Percentiles rank a stretch among this genome's conserved stretches.
Conservation (phyloP, 2,113 vertebrate species). For the Hemibagrus wyckioides region DNA sequence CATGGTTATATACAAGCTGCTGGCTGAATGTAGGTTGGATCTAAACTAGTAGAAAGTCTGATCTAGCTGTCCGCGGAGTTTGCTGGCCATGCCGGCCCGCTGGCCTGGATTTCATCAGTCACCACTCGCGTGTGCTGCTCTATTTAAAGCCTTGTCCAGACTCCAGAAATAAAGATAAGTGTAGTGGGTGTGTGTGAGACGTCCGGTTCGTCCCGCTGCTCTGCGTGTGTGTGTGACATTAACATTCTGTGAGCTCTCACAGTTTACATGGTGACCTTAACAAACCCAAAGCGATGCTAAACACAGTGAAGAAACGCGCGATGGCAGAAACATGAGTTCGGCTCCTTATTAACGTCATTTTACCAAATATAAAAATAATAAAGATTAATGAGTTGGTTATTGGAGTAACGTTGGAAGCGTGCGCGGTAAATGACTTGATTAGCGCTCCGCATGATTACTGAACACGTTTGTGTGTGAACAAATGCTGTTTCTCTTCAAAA, state of each 20-base stretch:
- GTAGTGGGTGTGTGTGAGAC: constrained; percentile 60
- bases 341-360: not conserved
- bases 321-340: not conserved
- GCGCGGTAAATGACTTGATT: not conserved
- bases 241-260: not conserved
- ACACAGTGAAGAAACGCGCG: too few species aligned
- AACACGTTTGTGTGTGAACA: not conserved
- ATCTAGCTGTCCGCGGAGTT: not conserved
- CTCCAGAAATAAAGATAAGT: constrained; percentile 66
- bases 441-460: not conserved
- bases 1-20: not conserved
- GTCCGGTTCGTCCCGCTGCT: constrained; percentile 60
- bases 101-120: constrained; percentile 30
- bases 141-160: constrained; percentile 67
- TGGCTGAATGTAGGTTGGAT: not conserved
- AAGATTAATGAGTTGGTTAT: not conserved
- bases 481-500: too few species aligned
- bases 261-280: not conserved
- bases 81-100: not conserved
- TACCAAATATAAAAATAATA: not conserved
- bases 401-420: not conserved
- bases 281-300: not conserved
- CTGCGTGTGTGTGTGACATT: not conserved
- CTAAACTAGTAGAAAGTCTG: not conserved
- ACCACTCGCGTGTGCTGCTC: constrained; percentile 35